Evolutionary conservation across 2,888 invertebrate species (phyloP).

Genomic region (Rugalucina vietnamica): DNA sequence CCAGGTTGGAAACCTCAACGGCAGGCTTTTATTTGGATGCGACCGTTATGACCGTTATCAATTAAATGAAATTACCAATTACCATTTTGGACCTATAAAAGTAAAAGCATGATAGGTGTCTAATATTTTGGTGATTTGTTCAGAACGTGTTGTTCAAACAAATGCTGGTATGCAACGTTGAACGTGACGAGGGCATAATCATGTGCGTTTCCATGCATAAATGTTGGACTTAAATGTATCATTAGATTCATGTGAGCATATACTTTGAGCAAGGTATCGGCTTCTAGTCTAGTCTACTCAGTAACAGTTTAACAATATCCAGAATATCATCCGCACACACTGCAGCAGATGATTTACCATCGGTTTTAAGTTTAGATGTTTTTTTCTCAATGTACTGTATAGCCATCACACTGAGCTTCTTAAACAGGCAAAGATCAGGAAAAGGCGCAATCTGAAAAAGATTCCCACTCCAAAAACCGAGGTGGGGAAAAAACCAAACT

Average conservation of each 20-base stretch:
- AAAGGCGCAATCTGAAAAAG: too few relatives aligned
- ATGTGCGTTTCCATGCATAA: conserved; percentile 75
- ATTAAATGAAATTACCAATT: too few relatives aligned
- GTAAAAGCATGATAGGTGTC: too few relatives aligned
- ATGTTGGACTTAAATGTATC: conserved; percentile 75
- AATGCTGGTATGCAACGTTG: conserved; percentile 75
- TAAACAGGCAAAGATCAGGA: too few relatives aligned
- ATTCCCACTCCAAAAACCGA: too few relatives aligned
- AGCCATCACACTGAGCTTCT: conserved; percentile 61
- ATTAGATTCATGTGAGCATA: conserved; percentile 74
- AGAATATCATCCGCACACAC: conserved; percentile 73
- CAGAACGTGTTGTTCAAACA: conserved; percentile 71
- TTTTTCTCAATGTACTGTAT: conserved; percentile 57
- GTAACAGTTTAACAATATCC: conserved; percentile 71
- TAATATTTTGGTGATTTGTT: conserved; percentile 19
- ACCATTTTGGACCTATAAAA: too few relatives aligned
- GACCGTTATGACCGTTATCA: too few relatives aligned
- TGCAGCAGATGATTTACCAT: not conserved
- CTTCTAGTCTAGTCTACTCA: conserved; percentile 68
- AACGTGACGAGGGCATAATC: conserved; percentile 78
- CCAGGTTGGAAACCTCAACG: too few relatives aligned
- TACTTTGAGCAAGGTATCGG: conserved; percentile 60
- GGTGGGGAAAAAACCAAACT: too few relatives aligned
- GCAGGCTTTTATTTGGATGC: too few relatives aligned
- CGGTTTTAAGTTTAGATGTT: conserved; percentile 45